Evolutionary conservation across 1,140 invertebrate genomes (phyloP).

Genomic region (Cydia amplana): DNA sequence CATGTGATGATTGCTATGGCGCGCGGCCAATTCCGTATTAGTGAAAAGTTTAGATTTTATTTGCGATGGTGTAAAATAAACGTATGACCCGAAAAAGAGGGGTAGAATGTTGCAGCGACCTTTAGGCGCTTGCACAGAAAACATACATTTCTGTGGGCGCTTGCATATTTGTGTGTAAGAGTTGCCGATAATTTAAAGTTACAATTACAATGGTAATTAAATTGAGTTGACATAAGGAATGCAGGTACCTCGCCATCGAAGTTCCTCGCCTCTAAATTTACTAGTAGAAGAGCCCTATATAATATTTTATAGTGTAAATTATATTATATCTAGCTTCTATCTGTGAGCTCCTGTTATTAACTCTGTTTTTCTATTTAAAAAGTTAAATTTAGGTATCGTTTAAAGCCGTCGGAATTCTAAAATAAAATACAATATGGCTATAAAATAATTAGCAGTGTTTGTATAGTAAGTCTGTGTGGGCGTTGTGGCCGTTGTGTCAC

Average conservation of each 20-base stretch:
- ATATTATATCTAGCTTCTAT: background rate
- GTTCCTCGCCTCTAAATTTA: background rate
- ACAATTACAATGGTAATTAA: no score
- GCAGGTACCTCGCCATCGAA: background rate
- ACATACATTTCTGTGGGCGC: no score
- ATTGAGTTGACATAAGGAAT: no score
- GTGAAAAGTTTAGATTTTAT: constrained; percentile 55
- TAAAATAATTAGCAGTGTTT: background rate
- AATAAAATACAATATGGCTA: background rate
- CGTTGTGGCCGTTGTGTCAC: background rate
- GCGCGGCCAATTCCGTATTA: constrained; percentile 57
- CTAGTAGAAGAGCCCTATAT: background rate
- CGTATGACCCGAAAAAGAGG: no score
- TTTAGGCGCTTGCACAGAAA: no score
- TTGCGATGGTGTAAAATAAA: constrained; percentile 34
- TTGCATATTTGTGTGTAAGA: no score
- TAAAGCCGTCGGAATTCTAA: background rate
- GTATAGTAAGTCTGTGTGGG: background rate
- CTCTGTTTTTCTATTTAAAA: background rate
- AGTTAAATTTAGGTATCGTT: no score
- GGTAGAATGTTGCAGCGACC: background rate
- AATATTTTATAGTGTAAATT: background rate
- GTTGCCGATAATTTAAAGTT: no score
- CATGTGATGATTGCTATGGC: constrained; percentile 60
- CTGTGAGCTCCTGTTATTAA: no score